A percentile compares a stretch with the other conserved stretches of the same genome.
These are phyloP conservation scores for Noctua janthina DNA, from an alignment of 2,888 invertebrate genomes.

Conservation along the genomic window DNA sequence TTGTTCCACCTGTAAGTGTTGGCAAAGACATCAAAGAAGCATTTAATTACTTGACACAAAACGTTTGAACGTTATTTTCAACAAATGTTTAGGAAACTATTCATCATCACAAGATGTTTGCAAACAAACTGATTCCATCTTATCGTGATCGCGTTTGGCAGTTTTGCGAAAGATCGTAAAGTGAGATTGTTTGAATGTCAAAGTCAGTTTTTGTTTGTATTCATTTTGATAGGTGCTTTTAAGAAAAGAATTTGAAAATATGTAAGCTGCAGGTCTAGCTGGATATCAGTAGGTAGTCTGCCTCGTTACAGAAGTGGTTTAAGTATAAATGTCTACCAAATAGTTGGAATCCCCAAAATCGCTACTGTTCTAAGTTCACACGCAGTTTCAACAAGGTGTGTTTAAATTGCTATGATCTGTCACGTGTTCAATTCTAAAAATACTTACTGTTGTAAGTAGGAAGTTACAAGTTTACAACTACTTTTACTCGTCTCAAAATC, in stretches of 20 bases:
- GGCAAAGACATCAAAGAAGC: slow-evolving; percentile 48
- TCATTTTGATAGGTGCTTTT: not conserved
- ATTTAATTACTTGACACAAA: slow-evolving; percentile 6
- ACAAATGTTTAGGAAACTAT: slow-evolving; percentile 30
- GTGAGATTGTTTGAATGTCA: slow-evolving; percentile 14
- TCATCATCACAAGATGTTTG: slow-evolving; percentile 25
- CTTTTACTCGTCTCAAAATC: not conserved
- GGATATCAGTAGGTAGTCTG: not conserved
- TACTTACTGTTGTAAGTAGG: not conserved
- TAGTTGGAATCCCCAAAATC: not conserved
- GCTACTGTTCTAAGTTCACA: not conserved
- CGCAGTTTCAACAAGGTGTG: not conserved
- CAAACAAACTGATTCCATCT: slow-evolving; percentile 42
- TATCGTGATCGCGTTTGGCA: slow-evolving; percentile 20
- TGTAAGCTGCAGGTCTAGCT: no score
- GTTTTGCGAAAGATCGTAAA: slow-evolving; percentile 29
- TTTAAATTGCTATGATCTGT: not conserved
- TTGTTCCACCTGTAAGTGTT: slow-evolving; percentile 39
- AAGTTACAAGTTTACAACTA: not conserved
- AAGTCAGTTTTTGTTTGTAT: not conserved
- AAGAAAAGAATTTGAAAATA: not conserved
- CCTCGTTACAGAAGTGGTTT: not conserved
- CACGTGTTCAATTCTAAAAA: not conserved
- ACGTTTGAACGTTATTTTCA: slow-evolving; percentile 15
- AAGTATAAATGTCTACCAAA: not conserved